Base-by-base conservation (phyloP, 2,797 vertebrate species). In the Fringilla coelebs region DNA sequence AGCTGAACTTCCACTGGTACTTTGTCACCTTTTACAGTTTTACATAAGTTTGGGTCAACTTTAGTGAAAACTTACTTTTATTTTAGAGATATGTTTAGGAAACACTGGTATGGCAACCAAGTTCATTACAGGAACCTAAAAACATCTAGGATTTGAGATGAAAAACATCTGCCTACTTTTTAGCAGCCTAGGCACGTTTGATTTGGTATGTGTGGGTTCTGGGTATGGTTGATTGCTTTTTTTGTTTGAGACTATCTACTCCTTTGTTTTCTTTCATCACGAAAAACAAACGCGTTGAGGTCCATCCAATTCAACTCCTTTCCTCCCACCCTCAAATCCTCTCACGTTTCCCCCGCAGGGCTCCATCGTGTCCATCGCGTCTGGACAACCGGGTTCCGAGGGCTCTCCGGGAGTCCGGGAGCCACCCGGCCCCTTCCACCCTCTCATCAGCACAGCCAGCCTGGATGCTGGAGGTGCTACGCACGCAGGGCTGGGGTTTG, bases 331-430 rank as follows among this genome's bases (percentile, higher is more conserved):
- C 48, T 19, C 70, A 9, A n/a, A 67, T 5, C 19, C 21, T 5
- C 60, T 12, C 49, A 1, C 3, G 31, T 21, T 41, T 45, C 12
- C 52, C 16, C 21, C 17, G 12, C 43, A 17, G 32, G 36, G 16
- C 9, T 31, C 87, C 26, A 3, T 2, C 45, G 6, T 1, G 13
- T 52, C 49, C 82, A 70, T 2, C 3, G 28, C 25, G 6, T 3
- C 31, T 3, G 15, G 17, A 68, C 38, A 73, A 5, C 1, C 0
- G 11, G 9, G 54, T 0, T 11, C 26, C 5, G 10, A 54, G 14
- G 26, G 48, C 43, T 43, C 68, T 7, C 8, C 15, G 13, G 24
- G 36, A 72, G 21, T 7, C 8, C 15, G 13, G 24, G 36, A 72
- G 21, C n/a, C 43, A 45, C 38, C 9, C 11, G 10, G 55, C 51